Evolutionary conservation across 2,113 vertebrate species (phyloP).

Genomic region (Actinemys pallida): DNA sequence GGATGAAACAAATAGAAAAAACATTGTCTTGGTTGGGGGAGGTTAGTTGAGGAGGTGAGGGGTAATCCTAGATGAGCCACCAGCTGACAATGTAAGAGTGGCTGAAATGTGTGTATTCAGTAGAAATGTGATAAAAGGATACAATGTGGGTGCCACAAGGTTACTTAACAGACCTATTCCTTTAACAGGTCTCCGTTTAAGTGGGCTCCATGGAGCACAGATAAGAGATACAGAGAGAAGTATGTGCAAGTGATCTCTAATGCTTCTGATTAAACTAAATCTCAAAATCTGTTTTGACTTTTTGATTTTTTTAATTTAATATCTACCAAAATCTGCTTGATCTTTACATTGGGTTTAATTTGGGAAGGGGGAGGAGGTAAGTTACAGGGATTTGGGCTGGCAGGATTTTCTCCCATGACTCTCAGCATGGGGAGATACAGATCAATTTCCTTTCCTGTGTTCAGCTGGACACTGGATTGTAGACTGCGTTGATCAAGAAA

Average conservation of each 20-base stretch:
- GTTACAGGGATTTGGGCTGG: conserved; percentile 73
- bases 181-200: conserved; percentile 76
- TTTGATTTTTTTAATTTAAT: conserved; percentile 26
- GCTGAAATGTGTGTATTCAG: conserved; percentile 21
- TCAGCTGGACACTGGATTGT: conserved; percentile 86
- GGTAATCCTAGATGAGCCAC: neutral
- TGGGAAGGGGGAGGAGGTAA: conserved; percentile 53
- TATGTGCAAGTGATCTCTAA: conserved; percentile 49
- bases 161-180: conserved; percentile 61
- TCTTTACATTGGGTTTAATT: conserved; percentile 59
- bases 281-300: conserved; percentile 55
- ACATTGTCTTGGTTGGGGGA: neutral
- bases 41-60: conserved; percentile 6
- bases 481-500: conserved; percentile 78
- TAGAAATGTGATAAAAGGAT: neutral
- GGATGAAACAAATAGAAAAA: neutral
- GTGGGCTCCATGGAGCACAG: conserved; percentile 73
- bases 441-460: conserved; percentile 84
- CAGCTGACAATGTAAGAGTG: neutral
- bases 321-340: neutral
- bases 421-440: conserved; percentile 78
- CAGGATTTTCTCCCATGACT: conserved; percentile 78
- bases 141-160: conserved; percentile 19
- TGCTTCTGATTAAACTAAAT: conserved; percentile 38
- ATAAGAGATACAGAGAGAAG: conserved; percentile 78